Evolutionary conservation across 2,113 vertebrate genomes (phyloP).

Genomic region (Uria lomvia): DNA sequence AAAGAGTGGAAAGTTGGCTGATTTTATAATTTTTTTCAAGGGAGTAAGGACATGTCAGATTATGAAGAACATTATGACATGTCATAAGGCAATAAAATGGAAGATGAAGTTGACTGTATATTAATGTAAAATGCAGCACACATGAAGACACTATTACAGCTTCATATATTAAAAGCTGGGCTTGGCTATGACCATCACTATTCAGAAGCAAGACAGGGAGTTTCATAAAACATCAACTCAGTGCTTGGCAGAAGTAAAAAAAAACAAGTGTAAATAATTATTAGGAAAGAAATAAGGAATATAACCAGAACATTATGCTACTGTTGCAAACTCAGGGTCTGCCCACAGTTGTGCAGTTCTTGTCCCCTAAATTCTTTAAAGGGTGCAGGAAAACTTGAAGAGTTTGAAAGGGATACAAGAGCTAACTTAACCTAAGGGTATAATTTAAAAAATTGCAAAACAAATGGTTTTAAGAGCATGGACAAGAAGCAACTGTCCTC

Average conservation of each 20-base stretch:
- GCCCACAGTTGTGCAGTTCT: neutral
- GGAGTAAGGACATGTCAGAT: neutral
- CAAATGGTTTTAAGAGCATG: rapidly evolving
- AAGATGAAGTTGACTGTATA: neutral
- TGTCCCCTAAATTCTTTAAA: neutral
- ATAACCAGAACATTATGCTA: neutral
- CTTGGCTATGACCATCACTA: neutral
- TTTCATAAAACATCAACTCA: neutral
- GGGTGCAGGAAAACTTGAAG: neutral
- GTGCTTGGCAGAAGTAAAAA: neutral
- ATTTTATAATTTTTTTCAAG: neutral
- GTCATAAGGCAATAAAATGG: neutral
- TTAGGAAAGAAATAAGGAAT: neutral
- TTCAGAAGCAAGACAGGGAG: neutral
- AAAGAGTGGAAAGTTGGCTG: neutral
- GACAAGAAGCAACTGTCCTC: neutral
- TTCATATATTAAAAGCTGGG: neutral
- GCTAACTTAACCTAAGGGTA: neutral
- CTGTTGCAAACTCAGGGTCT: neutral
- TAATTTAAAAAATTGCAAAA: neutral
- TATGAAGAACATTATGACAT: neutral
- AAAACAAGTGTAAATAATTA: neutral
- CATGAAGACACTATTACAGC: neutral
- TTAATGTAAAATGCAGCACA: neutral
- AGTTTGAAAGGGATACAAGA: neutral